These are phyloP conservation scores for Entelurus aequoreus DNA, from an alignment of 2,113 vertebrate species.

Conservation along the genomic window DNA sequence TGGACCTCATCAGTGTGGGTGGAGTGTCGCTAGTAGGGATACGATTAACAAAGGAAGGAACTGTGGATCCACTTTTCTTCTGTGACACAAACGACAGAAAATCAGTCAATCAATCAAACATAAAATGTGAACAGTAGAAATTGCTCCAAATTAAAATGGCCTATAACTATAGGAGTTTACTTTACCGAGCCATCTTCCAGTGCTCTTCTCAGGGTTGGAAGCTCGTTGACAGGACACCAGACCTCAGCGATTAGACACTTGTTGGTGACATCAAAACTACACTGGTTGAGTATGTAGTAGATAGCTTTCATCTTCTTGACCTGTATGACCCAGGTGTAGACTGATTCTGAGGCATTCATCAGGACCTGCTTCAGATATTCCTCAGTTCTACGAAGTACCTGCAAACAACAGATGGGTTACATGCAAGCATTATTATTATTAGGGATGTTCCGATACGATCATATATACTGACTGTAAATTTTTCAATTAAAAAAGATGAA, in stretches of 20 bases:
- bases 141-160: background rate
- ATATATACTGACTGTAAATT: no score
- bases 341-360: constrained; percentile 85
- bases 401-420: background rate
- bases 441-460: no score
- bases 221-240: constrained; percentile 88
- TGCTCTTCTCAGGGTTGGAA: constrained; percentile 76
- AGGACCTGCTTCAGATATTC: constrained; percentile 90
- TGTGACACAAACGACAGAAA: constrained; percentile 48
- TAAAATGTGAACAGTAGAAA: background rate
- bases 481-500: no score
- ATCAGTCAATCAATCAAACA: background rate
- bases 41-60: constrained; percentile 92
- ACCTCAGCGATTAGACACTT: constrained; percentile 97
- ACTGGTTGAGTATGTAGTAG: constrained; percentile 93
- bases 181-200: constrained; percentile 93
- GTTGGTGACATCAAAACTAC: constrained; percentile 96
- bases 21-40: constrained; percentile 89
- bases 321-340: constrained; percentile 85
- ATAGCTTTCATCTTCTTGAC: constrained; percentile 99
- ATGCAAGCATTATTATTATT: no score
- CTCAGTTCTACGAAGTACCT: constrained; percentile 93
- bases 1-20: constrained; percentile 90
- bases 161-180: constrained; percentile 7
- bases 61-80: constrained; percentile 84